Evolutionary conservation across 2,888 invertebrate species (phyloP), one percentile per base, ranked within the genome.

Genomic region (Melipona beecheii): DNA sequence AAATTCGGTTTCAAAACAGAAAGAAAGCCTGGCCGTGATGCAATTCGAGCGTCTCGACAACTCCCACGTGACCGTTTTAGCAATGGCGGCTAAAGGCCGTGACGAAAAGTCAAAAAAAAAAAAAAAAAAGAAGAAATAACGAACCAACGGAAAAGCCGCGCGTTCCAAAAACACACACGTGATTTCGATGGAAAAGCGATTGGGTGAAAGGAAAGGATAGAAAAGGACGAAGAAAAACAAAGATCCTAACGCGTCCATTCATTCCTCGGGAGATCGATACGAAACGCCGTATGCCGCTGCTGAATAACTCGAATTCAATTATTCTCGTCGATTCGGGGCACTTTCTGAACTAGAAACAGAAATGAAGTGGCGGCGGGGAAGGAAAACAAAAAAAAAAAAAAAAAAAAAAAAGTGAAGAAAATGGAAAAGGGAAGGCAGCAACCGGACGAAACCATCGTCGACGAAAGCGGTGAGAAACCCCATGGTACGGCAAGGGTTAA

Each of bases 401-500:
- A 17, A 24, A n/a, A 13, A 17, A 49, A 1, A 19, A 9, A 2
- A 43, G 9, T 9, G 24, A 4, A 13, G 6, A 50, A 15, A n/a
- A 60, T n/a, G 17, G 24, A 17, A 43, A 62, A 21, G 21, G 21
- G 27, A 15, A 21, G 1, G 21, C 49, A 36, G 49, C 52, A 58
- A 60, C 68, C 11, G 54, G 50, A 64, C 58, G 54, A 60, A 24
- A 58, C n/a, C 27, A 27, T 74, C 11, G 58, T 49, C 36, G 15
- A 21, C 17, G 36, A 52, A 21, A 24, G 50, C n/a, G 27, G n/a
- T 43, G 66, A 66, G 24, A 58, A 60, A 75, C 24, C 3, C 21
- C n/a, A 21, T 24, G 54, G 24, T 11, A 62, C 27, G 62, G 19
- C 68, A 72, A 68, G 75, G 78, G 78, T 70, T 73, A 81, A 81